Evolutionary conservation across 2,888 invertebrate genomes (phyloP), one percentile per base, ranked within the genome.

Genomic region (Plebejus argus): DNA sequence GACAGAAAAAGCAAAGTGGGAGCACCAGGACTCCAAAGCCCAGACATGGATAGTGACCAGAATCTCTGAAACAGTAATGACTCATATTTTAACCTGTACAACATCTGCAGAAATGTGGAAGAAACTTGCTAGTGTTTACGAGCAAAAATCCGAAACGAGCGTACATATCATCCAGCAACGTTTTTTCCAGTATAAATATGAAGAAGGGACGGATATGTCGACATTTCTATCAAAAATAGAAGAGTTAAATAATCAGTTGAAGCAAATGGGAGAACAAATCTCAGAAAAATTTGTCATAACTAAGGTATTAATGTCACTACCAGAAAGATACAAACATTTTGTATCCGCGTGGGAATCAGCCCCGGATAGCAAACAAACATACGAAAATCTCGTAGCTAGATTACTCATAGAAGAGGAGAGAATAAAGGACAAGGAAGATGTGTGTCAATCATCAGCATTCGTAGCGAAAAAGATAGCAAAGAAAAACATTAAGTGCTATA

Each of bases 251-350:
- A 83, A 82, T 75, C 79, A 83, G 49, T 35, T 85, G 0, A 83
- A 82, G 76, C 82, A 86, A 61, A 58, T 84, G 78, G 84, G 83
- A 2, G 85, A 84, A 77, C 76, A 81, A 1, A 79, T 85, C 0
- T 81, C 83, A 0, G 82, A 85, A 2, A 85, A 83, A 33, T 81
- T 86, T n/a, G 76, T 83, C 0, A 83, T 87, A 18, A 86, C 85
- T 0, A 86, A 86, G 80, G 80, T 86, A 0, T 77, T 86, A 49
- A 85, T 85, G 82, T 83, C 83, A 0, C 78, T 86, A 20, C 85
- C 86, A n/a, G 85, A 85, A 0, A 39, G 80, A 5, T 86, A 83
- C 58, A 85, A 83, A 75, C 85, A 88, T 81, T 89, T 88, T 78
- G 78, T 86, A 0, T 86, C 86, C 0, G 87, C 84, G 0, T 85